A percentile compares a stretch with the other conserved stretches of the same genome.
phyloP scores from a whole-genome alignment of 2,113 vertebrate species.

The Hucho hucho region DNA sequence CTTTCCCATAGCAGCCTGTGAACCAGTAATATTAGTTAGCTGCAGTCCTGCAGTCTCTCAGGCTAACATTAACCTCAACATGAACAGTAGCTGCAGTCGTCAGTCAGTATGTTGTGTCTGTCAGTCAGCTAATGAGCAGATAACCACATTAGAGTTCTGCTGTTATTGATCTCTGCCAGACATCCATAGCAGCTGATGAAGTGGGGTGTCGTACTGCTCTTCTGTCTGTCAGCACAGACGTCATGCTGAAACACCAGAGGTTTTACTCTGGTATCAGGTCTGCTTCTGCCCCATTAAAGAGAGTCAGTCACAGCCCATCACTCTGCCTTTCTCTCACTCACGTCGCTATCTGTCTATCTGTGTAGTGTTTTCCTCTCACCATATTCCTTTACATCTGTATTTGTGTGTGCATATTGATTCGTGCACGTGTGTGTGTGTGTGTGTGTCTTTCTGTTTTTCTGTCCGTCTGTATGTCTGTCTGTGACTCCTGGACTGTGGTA shows the following conservation, averaged over 20 bases:
- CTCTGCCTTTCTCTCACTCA: neutral
- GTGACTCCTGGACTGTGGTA: slow-evolving; percentile 14
- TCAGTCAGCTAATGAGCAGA: slow-evolving; percentile 32
- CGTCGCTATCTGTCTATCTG: too few relatives aligned
- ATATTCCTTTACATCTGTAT: neutral
- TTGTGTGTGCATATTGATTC: neutral
- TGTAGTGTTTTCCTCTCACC: too few relatives aligned
- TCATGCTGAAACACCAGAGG: neutral
- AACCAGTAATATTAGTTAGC: neutral
- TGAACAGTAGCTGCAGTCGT: neutral
- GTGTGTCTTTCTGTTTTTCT: neutral
- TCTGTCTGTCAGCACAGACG: slow-evolving; percentile 12
- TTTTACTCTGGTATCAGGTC: neutral
- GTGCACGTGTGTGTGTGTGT: too few relatives aligned
- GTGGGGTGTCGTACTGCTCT: neutral
- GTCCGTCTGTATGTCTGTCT: slow-evolving; percentile 13
- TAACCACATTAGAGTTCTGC: slow-evolving; percentile 32
- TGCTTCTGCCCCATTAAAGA: neutral
- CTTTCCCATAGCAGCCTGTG: neutral
- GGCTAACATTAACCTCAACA: neutral
- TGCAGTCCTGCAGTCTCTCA: neutral
- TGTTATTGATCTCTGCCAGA: slow-evolving; percentile 28
- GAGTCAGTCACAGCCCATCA: neutral
- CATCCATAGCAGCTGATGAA: slow-evolving; percentile 15
- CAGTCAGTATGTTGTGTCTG: slow-evolving; percentile 17